Evolutionary conservation across 2,113 vertebrate species (phyloP).

Genomic region (Passer domesticus): DNA sequence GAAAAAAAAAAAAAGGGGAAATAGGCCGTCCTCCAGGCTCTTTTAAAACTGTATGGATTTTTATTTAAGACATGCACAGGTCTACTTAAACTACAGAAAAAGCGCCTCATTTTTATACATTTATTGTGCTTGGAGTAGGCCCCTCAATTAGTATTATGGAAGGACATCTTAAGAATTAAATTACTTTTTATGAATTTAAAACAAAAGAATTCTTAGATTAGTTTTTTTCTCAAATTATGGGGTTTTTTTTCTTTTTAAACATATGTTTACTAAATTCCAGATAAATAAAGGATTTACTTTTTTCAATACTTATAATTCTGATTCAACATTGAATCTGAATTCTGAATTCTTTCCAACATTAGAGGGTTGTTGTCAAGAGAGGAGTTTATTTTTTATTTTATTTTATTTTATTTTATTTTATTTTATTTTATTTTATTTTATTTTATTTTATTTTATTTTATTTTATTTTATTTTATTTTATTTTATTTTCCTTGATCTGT

Average conservation of each 20-base stretch:
- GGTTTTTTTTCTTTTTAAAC: neutral
- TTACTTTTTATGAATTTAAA: neutral
- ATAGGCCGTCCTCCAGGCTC: neutral
- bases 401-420: too few relatives aligned
- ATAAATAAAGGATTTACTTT: neutral
- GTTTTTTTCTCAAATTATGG: neutral
- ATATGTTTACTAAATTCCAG: neutral
- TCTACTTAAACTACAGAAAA: neutral
- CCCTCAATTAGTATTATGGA: neutral
- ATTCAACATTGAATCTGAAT: neutral
- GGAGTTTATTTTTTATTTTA: neutral
- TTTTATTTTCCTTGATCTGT: too few relatives aligned
- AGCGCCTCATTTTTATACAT: rapidly evolving
- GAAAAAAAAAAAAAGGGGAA: conserved; percentile 23
- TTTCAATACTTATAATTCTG: neutral
- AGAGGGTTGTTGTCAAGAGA: neutral
- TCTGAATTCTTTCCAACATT: neutral
- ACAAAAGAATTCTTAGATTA: neutral
- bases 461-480: too few relatives aligned
- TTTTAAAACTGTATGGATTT: neutral
- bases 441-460: too few relatives aligned
- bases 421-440: too few relatives aligned
- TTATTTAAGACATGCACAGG: neutral
- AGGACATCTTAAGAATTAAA: neutral
- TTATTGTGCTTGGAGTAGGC: neutral